Base-by-base conservation (phyloP, 2,113 vertebrate species). In the Ptyas mucosa region DNA sequence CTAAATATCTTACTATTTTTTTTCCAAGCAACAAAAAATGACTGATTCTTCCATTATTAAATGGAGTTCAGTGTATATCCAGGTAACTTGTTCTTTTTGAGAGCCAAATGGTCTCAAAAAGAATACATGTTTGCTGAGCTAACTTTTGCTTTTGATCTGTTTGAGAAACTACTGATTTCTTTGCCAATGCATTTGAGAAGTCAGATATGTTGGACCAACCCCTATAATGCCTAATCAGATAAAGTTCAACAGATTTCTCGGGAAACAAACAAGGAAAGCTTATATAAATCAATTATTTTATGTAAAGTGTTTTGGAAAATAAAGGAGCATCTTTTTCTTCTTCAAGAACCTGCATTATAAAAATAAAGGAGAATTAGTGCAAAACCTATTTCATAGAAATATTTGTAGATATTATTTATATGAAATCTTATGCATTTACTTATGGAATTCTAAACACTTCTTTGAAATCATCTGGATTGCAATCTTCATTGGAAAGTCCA, bases 1-100 rank as follows among this genome's bases (percentile, higher is more conserved):
- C 6, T 91, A 92, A 92, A 75, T 11, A 90, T 57, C 93, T 91
- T 8, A 93, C 54, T 92, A 8, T 52, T 93, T 94, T 95, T 88
- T 23, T 93, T 94, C 29, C 29, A 49, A 91, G 90, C 15, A 86
- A 2, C 92, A 61, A 51, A 34, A 51, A 24, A 1, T 88, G 5
- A 92, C 5, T 92, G 88, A 81, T n/a, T 75, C 21, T 64, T 81
- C n/a, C 12, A 18, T 34, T 90, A 55, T 93, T 91, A 93, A 92
- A 10, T 2, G 91, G 91, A 92, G 0, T 54, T 49, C 3, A 21
- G 64, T 51, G 1, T 18, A 85, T 51, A 2, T 64, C 34, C 7
- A 49, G n/a, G 91, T 39, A 89, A 2, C 2, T 85, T 88, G 24
- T 11, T 58, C 39, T 26, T 55, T 89, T 92, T 43, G 43, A 43